A percentile compares a stretch with the other conserved stretches of the same genome.
Conservation (phyloP, 2,888 invertebrate genomes). For the Lapara coniferarum region DNA sequence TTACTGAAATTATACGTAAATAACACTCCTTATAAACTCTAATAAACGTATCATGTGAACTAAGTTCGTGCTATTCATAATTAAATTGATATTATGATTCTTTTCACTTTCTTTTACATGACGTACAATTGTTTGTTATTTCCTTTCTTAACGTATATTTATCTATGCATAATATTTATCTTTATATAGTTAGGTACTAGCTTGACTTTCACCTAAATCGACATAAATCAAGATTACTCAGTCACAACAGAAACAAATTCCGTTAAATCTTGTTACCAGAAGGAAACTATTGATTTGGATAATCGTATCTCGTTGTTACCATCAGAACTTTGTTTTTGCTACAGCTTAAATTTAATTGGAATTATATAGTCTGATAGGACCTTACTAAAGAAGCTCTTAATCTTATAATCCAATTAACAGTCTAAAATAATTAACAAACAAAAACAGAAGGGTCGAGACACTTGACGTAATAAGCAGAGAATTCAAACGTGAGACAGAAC, state of each 20-base stretch:
- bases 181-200: too few species aligned
- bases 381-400: constrained; percentile 45
- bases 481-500: constrained; percentile 44
- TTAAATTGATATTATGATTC: too few species aligned
- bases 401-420: constrained; percentile 54
- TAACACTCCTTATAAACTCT: too few species aligned
- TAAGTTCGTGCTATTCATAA: too few species aligned
- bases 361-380: constrained; percentile 23
- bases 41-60: too few species aligned
- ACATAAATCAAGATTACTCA: neutral
- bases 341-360: constrained; percentile 19
- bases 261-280: neutral
- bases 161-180: too few species aligned
- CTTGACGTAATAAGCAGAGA: constrained; percentile 44
- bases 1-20: too few species aligned
- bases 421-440: constrained; percentile 54
- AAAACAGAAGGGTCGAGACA: constrained; percentile 50
- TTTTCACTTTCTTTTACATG: too few species aligned
- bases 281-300: neutral
- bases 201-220: too few species aligned
- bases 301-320: constrained; percentile 17
- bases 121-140: too few species aligned
- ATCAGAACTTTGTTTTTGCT: constrained; percentile 7
- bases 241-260: neutral
- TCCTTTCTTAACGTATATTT: too few species aligned